Percentiles rank a stretch among this genome's conserved stretches.
phyloP scores from a whole-genome alignment of 2,888 invertebrate species.

The Nephrotoma appendiculata region DNA sequence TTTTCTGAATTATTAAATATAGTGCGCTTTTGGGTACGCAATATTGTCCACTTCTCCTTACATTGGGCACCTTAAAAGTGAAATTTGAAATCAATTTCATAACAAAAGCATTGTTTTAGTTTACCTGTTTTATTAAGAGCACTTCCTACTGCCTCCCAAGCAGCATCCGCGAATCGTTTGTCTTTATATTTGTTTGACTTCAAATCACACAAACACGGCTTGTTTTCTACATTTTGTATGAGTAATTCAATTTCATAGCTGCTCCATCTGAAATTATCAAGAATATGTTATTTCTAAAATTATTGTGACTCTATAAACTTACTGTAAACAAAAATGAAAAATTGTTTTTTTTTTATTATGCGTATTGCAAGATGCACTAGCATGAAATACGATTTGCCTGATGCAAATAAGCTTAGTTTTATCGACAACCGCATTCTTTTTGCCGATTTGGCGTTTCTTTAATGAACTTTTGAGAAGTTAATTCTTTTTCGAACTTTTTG shows the following conservation, averaged over 20 bases:
- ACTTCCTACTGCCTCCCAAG: not conserved
- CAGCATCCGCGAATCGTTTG: not conserved
- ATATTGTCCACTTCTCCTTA: not conserved
- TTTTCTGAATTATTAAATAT: not conserved
- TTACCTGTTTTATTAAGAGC: not conserved
- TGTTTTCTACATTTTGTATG: not conserved
- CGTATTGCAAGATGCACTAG: no score
- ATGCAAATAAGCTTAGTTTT: no score
- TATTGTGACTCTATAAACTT: no score
- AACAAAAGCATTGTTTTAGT: not conserved
- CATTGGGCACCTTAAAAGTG: not conserved
- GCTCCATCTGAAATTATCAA: not conserved
- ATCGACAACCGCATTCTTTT: no score
- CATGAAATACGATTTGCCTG: no score
- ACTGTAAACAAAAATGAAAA: no score
- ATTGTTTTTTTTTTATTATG: no score
- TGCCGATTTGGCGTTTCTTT: no score
- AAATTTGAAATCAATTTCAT: not conserved
- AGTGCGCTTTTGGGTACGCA: not conserved
- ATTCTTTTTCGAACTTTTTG: no score
- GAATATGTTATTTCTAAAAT: no score
- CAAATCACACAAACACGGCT: not conserved
- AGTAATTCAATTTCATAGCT: not conserved
- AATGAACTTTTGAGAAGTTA: no score
- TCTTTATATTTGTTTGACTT: not conserved